Evolutionary conservation across 2,797 vertebrate species (phyloP).

Genomic region (Sebastes matsubarae): DNA sequence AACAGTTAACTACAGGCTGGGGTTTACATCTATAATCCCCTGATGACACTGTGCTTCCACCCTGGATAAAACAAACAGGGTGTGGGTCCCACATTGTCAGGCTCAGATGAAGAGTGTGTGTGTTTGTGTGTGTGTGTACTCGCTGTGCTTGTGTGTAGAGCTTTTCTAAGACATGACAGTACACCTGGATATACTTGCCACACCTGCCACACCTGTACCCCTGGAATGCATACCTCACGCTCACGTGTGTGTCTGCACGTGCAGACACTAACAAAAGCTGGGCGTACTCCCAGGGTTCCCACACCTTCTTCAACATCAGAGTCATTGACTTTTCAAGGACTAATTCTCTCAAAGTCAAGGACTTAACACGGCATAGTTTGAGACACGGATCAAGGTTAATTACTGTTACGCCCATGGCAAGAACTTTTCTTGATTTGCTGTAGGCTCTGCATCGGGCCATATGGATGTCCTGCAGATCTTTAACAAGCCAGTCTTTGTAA

Average conservation of each 20-base stretch:
- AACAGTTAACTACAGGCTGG: conserved; percentile 50
- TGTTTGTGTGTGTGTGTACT: conserved; percentile 33
- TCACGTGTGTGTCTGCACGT: conserved; percentile 46
- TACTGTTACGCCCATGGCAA: not conserved
- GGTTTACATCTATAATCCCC: conserved; percentile 60
- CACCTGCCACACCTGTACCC: conserved; percentile 75
- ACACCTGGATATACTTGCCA: conserved; percentile 67
- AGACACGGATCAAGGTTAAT: not conserved
- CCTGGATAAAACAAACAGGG: conserved; percentile 64
- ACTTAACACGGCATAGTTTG: not conserved
- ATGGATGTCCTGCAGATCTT: not conserved
- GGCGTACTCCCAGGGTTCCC: not conserved
- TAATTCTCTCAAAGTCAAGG: not conserved
- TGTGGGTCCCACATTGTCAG: conserved; percentile 69
- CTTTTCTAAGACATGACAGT: conserved; percentile 56
- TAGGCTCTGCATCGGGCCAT: not conserved
- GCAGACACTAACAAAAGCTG: conserved; percentile 24
- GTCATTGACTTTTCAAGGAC: not conserved
- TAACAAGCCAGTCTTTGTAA: not conserved
- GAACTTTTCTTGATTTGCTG: not conserved
- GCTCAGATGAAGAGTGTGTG: conserved; percentile 47
- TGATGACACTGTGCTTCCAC: conserved; percentile 61
- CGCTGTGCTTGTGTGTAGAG: conserved; percentile 33
- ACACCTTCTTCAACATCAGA: not conserved
- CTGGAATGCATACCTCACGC: conserved; percentile 63